Conservation (phyloP, 2,797 vertebrate genomes). For the Todus mexicanus region DNA sequence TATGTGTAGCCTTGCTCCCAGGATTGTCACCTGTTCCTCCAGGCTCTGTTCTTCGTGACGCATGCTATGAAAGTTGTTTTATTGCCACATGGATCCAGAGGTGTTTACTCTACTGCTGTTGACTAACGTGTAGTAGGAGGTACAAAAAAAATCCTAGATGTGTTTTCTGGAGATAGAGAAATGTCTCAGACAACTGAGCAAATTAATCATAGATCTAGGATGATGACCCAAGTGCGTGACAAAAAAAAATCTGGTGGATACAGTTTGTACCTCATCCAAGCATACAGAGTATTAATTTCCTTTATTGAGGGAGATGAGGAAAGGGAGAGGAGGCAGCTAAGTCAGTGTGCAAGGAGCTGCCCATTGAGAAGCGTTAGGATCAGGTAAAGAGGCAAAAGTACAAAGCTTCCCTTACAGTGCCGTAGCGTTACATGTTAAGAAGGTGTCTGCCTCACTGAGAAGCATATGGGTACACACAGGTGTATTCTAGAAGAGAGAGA, state of each 20-base stretch:
- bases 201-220: slow-evolving; percentile 7
- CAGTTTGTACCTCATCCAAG: neutral
- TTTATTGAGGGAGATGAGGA: neutral
- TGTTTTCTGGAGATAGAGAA: neutral
- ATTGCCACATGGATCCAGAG: neutral
- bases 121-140: neutral
- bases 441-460: neutral
- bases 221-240: neutral
- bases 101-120: neutral
- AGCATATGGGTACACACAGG: neutral
- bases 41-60: neutral
- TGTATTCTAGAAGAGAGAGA: neutral
- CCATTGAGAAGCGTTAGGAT: neutral
- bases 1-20: neutral
- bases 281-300: too few species aligned
- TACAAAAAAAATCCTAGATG: neutral
- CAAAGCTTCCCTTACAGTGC: neutral
- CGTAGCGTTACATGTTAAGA: neutral
- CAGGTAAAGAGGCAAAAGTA: neutral
- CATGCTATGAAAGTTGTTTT: neutral
- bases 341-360: neutral
- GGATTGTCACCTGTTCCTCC: neutral
- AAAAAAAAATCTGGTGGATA: neutral
- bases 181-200: neutral
- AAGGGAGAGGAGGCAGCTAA: neutral